A percentile compares a stretch with the other conserved stretches of the same genome.
These are phyloP conservation scores for Hyperoplus immaculatus DNA, from an alignment of 2,797 vertebrate genomes.

Conservation along the genomic window DNA sequence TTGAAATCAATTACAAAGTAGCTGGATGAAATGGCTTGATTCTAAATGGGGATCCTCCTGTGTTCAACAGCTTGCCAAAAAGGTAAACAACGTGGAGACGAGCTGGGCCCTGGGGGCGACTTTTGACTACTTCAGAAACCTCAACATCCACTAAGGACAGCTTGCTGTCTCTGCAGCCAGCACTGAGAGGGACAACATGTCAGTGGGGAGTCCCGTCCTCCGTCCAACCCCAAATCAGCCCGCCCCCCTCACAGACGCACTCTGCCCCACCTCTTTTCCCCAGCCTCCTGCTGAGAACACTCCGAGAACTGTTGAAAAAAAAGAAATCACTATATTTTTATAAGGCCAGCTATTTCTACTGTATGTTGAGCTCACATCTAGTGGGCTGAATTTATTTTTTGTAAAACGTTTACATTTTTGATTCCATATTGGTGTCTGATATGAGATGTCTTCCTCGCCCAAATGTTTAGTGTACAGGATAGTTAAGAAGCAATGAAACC, in stretches of 20 bases:
- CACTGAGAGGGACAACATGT: conserved; percentile 79
- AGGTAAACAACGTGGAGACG: conserved; percentile 98
- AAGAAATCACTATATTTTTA: conserved; percentile 87
- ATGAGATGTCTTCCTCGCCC: conserved; percentile 72
- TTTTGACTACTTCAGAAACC: conserved; percentile 94
- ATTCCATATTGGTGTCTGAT: conserved; percentile 69
- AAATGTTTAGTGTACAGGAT: conserved; percentile 52
- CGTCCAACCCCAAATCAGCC: conserved; percentile 52
- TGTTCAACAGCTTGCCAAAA: conserved; percentile 92
- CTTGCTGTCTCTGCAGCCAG: conserved; percentile 66
- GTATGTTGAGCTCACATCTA: conserved; percentile 82
- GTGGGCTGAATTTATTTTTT: conserved; percentile 79
- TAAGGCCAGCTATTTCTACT: conserved; percentile 88
- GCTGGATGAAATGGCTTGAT: not conserved
- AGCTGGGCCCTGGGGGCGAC: conserved; percentile 98
- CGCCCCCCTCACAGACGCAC: conserved; percentile 50
- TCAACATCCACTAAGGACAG: conserved; percentile 88
- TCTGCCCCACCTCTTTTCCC: conserved; percentile 40
- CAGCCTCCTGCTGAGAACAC: conserved; percentile 71
- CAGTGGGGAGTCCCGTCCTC: conserved; percentile 70
- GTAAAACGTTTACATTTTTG: conserved; percentile 84
- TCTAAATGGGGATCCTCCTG: conserved; percentile 29
- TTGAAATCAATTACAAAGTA: not conserved
- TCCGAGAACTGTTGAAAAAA: conserved; percentile 76
- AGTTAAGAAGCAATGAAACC: conserved; percentile 61